Percentiles rank a stretch among this genome's conserved stretches.
phyloP scores from a whole-genome alignment of 2,888 invertebrate species.

The Coenonympha arcania region DNA sequence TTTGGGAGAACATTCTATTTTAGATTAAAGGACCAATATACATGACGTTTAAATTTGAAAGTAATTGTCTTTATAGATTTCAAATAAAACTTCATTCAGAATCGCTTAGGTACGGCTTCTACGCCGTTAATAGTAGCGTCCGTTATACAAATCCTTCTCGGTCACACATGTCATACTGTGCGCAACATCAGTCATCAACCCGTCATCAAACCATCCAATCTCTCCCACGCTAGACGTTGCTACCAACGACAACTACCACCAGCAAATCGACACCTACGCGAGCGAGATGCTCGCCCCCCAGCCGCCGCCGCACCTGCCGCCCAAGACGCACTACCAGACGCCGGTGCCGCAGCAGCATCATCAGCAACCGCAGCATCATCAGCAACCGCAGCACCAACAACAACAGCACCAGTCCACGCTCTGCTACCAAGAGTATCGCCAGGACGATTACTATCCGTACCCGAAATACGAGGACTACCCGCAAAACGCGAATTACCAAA shows the following conservation, averaged over 20 bases:
- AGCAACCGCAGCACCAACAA: constrained; percentile 37
- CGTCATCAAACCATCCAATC: constrained; percentile 9
- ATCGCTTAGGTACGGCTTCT: too few relatives aligned
- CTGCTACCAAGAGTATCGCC: constrained; percentile 29
- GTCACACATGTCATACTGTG: constrained; percentile 1
- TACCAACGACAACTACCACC: constrained; percentile 63
- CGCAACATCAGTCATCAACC: constrained; percentile 7
- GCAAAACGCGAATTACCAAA: constrained; percentile 31
- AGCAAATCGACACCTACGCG: constrained; percentile 67
- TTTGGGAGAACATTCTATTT: too few relatives aligned
- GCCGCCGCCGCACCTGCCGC: constrained; percentile 53
- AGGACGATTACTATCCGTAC: constrained; percentile 32
- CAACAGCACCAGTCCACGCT: too few relatives aligned
- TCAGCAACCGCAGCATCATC: constrained; percentile 50
- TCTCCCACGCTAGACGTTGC: constrained; percentile 44
- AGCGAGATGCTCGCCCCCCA: constrained; percentile 62
- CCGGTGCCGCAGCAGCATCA: constrained; percentile 36
- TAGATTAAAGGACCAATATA: too few relatives aligned
- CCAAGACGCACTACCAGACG: constrained; percentile 61
- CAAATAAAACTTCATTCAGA: too few relatives aligned
- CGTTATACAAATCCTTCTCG: neutral
- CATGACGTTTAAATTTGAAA: too few relatives aligned
- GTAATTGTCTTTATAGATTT: too few relatives aligned
- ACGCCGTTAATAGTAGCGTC: neutral
- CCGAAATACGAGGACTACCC: constrained; percentile 38